A percentile compares a stretch with the other conserved stretches of the same genome.
phyloP scores from a whole-genome alignment of 2,797 vertebrate genomes.

The Parauchenoglanis ngamensis region DNA sequence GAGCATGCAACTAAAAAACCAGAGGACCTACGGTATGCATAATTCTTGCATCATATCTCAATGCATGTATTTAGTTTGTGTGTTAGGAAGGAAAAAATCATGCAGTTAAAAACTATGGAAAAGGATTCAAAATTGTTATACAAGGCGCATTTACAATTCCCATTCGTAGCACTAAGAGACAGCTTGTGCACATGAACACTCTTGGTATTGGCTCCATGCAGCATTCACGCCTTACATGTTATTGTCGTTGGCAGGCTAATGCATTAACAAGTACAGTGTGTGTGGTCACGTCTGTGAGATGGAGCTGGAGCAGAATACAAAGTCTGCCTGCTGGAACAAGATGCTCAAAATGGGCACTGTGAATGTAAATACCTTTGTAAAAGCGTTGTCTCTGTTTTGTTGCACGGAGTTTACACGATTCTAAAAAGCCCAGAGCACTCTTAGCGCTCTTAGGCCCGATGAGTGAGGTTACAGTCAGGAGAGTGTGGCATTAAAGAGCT shows the following conservation, averaged over 20 bases:
- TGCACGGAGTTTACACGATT: conserved; percentile 40
- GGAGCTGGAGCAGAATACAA: conserved; percentile 37
- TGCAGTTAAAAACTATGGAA: conserved; percentile 2
- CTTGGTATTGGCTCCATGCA: conserved; percentile 44
- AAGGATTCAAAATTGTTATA: conserved; percentile 42
- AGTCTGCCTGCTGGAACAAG: conserved; percentile 40
- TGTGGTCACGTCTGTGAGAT: conserved; percentile 53
- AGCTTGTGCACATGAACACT: conserved; percentile 49
- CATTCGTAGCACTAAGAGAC: conserved; percentile 46
- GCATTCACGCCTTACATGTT: conserved; percentile 62
- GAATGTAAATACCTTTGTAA: conserved; percentile 46
- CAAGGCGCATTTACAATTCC: conserved; percentile 44
- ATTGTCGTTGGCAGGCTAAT: conserved; percentile 61
- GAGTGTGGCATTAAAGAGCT: conserved; percentile 45
- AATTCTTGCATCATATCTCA: background rate
- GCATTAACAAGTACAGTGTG: conserved; percentile 59
- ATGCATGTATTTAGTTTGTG: conserved; percentile 41
- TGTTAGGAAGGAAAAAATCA: conserved; percentile 16
- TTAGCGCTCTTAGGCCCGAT: conserved; percentile 20
- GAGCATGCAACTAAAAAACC: background rate
- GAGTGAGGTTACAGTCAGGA: conserved; percentile 20
- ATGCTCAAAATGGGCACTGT: conserved; percentile 41
- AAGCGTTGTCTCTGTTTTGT: conserved; percentile 31
- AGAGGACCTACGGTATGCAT: background rate
- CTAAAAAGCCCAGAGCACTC: conserved; percentile 23